phyloP scores from a whole-genome alignment of 2,888 invertebrate species.

The Maniola hyperantus region DNA sequence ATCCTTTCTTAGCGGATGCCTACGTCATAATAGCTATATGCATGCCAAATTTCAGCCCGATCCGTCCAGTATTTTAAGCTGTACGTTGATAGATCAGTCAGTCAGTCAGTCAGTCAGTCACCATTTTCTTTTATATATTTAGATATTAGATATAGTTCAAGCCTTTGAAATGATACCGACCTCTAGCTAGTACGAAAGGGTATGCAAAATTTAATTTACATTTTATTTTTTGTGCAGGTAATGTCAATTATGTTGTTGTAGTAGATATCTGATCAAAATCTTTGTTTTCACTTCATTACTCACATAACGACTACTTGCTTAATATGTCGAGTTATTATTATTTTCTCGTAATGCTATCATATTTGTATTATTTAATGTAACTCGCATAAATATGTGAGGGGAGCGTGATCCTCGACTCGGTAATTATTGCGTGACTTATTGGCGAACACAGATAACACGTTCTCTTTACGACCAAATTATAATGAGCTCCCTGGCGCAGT shows the following conservation, averaged over 20 bases:
- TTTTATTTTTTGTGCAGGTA: background rate
- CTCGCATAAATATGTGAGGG: slow-evolving; percentile 73
- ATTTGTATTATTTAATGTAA: slow-evolving; percentile 70
- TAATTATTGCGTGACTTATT: slow-evolving; percentile 82
- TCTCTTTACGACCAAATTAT: slow-evolving; percentile 59
- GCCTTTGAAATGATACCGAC: too few species aligned
- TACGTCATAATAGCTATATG: too few species aligned
- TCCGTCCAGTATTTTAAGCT: too few species aligned
- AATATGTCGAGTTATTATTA: background rate
- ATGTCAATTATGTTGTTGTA: background rate
- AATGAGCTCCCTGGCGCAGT: slow-evolving; percentile 45
- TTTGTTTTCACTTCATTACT: background rate
- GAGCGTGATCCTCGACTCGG: slow-evolving; percentile 70
- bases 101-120: too few species aligned
- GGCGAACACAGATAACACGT: slow-evolving; percentile 77
- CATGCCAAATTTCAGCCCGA: too few species aligned
- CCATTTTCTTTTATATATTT: too few species aligned
- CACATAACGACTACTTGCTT: background rate
- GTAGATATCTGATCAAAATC: background rate
- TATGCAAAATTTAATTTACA: background rate
- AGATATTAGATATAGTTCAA: too few species aligned
- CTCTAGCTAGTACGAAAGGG: background rate
- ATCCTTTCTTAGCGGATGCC: too few species aligned
- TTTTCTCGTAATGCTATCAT: slow-evolving; percentile 50
- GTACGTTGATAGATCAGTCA: too few species aligned